Conservation (phyloP, 2,888 invertebrate species). For the Xestia rhomboidea region DNA sequence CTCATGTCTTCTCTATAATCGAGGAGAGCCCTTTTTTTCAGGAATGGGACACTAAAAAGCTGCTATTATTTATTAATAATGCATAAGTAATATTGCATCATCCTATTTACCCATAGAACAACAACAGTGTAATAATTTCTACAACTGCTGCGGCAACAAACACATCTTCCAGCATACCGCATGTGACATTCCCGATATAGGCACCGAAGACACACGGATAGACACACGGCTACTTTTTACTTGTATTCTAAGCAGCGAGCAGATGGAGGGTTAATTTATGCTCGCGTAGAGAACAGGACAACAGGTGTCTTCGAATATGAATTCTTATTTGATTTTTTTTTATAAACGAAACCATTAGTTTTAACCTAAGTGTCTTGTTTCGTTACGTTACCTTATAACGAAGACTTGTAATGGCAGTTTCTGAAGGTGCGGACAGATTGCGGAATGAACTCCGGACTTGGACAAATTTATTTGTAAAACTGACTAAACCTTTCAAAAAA, state of each 20-base stretch:
- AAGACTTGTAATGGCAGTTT: not conserved
- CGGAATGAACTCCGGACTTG: not conserved
- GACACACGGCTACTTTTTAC: constrained; percentile 54
- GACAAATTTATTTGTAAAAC: not conserved
- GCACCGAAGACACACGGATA: constrained; percentile 20
- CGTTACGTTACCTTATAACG: too few species aligned
- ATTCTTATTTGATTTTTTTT: constrained; percentile 44
- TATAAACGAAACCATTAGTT: constrained; percentile 8
- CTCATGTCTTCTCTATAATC: not conserved
- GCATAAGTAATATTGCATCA: not conserved
- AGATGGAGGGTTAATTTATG: constrained; percentile 68
- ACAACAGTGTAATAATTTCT: constrained; percentile 10
- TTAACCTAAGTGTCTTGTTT: constrained; percentile 12
- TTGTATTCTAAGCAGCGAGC: constrained; percentile 63
- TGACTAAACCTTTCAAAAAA: not conserved
- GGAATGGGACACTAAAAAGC: not conserved
- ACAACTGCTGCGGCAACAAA: constrained; percentile 6
- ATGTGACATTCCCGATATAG: constrained; percentile 67
- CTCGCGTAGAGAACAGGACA: constrained; percentile 40
- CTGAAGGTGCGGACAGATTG: not conserved
- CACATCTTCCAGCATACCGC: constrained; percentile 49
- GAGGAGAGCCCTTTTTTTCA: not conserved
- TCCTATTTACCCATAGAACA: not conserved
- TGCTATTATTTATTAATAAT: not conserved
- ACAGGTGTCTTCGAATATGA: constrained; percentile 62